Conservation (phyloP, 2,797 vertebrate species). For the Sandelia bainsii region DNA sequence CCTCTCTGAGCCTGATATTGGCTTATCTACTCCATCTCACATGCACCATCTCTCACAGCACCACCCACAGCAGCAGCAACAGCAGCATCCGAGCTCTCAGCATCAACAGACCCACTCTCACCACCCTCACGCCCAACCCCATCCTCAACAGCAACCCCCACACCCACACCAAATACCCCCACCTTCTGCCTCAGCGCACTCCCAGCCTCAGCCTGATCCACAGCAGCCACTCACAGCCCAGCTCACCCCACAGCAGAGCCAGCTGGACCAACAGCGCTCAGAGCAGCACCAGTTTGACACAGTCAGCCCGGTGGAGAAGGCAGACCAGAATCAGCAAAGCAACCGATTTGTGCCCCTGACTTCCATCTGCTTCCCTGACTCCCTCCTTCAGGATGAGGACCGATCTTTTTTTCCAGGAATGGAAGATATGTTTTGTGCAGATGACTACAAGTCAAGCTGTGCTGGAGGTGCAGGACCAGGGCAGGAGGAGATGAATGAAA, state of each 20-base stretch:
- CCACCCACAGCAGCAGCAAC: constrained; percentile 79
- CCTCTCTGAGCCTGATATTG: constrained; percentile 84
- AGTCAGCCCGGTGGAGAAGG: constrained; percentile 81
- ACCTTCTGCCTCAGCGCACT: constrained; percentile 71
- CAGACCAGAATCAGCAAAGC: constrained; percentile 86
- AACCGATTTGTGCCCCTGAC: constrained; percentile 92
- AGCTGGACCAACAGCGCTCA: constrained; percentile 85
- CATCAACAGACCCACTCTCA: constrained; percentile 80
- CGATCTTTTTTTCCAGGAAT: constrained; percentile 95
- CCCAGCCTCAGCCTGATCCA: constrained; percentile 77
- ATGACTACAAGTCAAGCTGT: constrained; percentile 90
- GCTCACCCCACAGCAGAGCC: constrained; percentile 82
- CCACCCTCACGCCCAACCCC: constrained; percentile 75
- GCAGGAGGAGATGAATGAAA: constrained; percentile 83
- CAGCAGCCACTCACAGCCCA: constrained; percentile 82
- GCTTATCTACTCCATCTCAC: constrained; percentile 79
- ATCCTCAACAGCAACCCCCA: constrained; percentile 64
- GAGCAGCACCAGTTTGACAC: constrained; percentile 91
- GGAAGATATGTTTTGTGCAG: constrained; percentile 96
- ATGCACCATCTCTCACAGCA: constrained; percentile 85
- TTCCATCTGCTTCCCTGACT: constrained; percentile 96
- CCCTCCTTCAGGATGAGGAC: constrained; percentile 94
- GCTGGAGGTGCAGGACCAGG: constrained; percentile 85
- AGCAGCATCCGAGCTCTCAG: constrained; percentile 77
- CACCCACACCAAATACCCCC: constrained; percentile 83